Evolutionary conservation across 2,888 invertebrate genomes (phyloP).

Genomic region (Spisula solida): DNA sequence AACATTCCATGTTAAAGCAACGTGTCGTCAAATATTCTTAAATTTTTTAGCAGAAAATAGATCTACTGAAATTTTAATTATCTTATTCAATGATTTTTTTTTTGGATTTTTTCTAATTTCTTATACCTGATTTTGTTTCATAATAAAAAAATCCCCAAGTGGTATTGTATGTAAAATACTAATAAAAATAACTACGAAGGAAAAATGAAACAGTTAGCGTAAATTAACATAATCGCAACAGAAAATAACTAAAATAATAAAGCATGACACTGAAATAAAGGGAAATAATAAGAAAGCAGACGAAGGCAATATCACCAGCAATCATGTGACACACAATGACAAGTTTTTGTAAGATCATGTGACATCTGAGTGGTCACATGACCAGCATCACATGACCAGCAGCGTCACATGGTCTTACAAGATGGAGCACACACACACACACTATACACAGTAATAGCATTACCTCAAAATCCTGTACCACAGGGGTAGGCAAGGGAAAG

Average conservation of each 20-base stretch:
- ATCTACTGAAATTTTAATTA: neutral
- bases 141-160: slow-evolving; percentile 50
- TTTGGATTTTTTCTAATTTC: neutral
- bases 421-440: slow-evolving; percentile 33
- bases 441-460: slow-evolving; percentile 70
- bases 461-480: slow-evolving; percentile 84
- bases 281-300: slow-evolving; percentile 44
- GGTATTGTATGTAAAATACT: slow-evolving; percentile 59
- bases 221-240: slow-evolving; percentile 44
- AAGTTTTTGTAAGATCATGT: slow-evolving; percentile 31
- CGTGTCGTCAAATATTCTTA: neutral
- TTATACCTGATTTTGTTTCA: neutral
- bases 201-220: slow-evolving; percentile 50
- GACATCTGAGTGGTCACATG: slow-evolving; percentile 41
- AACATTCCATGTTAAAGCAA: neutral
- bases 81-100: neutral
- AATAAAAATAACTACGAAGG: slow-evolving; percentile 41
- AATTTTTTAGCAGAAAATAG: neutral
- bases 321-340: slow-evolving; percentile 40
- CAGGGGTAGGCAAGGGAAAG: slow-evolving; percentile 77
- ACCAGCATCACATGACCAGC: slow-evolving; percentile 38
- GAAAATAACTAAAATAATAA: slow-evolving; percentile 34
- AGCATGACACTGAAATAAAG: slow-evolving; percentile 39
- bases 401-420: slow-evolving; percentile 46
- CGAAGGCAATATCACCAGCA: slow-evolving; percentile 49